phyloP scores from a whole-genome alignment of 2,113 vertebrate species.

The Butastur rufipennis region DNA sequence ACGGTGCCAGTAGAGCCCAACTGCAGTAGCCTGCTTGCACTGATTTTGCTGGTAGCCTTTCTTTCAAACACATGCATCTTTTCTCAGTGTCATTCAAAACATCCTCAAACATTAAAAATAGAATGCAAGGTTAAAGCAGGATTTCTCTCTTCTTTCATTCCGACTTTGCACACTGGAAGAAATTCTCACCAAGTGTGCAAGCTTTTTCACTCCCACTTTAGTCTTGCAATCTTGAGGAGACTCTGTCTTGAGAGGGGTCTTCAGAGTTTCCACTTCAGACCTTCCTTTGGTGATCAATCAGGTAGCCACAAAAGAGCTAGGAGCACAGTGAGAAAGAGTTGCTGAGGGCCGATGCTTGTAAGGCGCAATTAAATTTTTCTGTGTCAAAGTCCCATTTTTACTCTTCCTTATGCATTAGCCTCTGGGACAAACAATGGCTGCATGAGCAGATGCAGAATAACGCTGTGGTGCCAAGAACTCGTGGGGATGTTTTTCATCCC shows the following conservation, averaged over 20 bases:
- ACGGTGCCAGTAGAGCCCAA: accelerated
- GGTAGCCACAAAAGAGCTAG: background rate
- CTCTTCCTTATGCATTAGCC: background rate
- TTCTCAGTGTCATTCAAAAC: background rate
- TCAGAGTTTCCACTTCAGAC: background rate
- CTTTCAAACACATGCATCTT: background rate
- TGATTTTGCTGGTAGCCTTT: background rate
- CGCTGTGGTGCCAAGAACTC: background rate
- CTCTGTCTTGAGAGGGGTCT: background rate
- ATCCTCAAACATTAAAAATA: background rate
- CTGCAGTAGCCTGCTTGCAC: background rate
- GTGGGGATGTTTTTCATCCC: background rate
- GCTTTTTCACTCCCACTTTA: background rate
- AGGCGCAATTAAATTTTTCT: background rate
- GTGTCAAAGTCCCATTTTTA: background rate
- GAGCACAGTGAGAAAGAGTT: background rate
- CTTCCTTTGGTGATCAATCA: background rate
- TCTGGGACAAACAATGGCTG: background rate
- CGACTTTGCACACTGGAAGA: background rate
- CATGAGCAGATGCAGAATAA: background rate
- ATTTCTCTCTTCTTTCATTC: background rate
- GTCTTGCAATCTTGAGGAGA: background rate
- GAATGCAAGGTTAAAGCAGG: background rate
- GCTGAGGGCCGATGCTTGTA: background rate
- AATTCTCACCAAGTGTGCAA: background rate